Conservation (phyloP, 2,888 invertebrate species). For the Chirona hameri region DNA sequence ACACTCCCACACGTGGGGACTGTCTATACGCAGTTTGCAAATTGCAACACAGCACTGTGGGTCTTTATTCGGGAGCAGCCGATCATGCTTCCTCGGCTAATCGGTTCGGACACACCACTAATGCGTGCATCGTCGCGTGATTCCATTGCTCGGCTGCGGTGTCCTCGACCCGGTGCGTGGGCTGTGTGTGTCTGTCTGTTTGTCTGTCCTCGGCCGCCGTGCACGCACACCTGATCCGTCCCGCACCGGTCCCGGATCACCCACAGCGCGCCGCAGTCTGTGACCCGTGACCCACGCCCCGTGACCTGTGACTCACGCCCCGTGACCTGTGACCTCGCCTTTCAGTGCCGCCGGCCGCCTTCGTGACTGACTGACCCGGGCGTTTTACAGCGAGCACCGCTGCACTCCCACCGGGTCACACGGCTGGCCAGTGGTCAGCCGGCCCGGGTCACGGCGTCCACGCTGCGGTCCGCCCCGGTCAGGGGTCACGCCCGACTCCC, state of each 20-base stretch:
- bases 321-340: not conserved
- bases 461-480: not conserved
- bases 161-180: too few species aligned
- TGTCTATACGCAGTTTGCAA: too few species aligned
- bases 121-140: not conserved
- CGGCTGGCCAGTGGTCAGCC: not conserved
- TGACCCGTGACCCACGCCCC: not conserved
- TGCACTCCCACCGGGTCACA: not conserved
- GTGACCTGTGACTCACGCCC: not conserved
- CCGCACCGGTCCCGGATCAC: not conserved
- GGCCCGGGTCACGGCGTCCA: not conserved
- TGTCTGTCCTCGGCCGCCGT: too few species aligned
- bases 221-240: not conserved
- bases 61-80: not conserved
- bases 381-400: not conserved
- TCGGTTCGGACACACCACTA: not conserved
- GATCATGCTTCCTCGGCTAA: not conserved
- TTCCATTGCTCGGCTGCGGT: not conserved
- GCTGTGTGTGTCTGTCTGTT: too few species aligned
- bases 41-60: too few species aligned
- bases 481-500: not conserved
- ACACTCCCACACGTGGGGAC: too few species aligned
- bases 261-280: not conserved
- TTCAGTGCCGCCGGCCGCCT: not conserved
- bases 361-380: not conserved